Base-by-base conservation (phyloP, 2,888 invertebrate species). In the Hydrotaea cyrtoneurina region DNA sequence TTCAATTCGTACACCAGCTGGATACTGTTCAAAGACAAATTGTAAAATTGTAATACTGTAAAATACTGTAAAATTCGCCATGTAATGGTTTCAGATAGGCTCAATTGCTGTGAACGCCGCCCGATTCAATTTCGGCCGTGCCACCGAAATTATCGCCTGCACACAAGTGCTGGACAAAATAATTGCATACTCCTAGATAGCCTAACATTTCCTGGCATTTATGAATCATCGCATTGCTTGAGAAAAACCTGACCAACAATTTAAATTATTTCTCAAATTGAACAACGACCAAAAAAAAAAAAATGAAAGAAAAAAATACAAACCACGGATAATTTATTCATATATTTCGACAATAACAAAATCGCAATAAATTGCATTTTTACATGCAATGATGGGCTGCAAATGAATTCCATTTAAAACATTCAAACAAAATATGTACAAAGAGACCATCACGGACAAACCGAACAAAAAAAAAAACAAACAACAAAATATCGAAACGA, bases 341-440 rank as follows among this genome's bases (percentile, higher is more conserved):
- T 64, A 75, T 26, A 64, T 80, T 73, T 75, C 72, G 73, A 73
- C 50, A 74, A 43, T 75, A 79, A 64, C 64, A 26, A n/a, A 78
- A 80, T 66, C 21, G 72, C 46, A 74, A 71, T 74, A 75, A 86
- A 86, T 86, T 84, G 87, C 83, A 86, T 83, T 85, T 85, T 80
- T 79, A 81, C 87, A 87, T 86, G 87, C 87, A 86, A 86, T 75
- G 77, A 31, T 31, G 31, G 75, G 50, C 72, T 64, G 69, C 19
- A 59, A 74, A 57, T 57, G 64, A 80, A 85, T 79, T 79, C n/a
- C 74, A 71, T 21, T 39, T 69, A 83, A 75, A 57, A 31, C 78
- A 71, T 46, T 17, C 73, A 81, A 75, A 57, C 69, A 39, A 50
- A 73, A 50, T 71, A 17, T 50, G 23, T 15, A 39, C 50, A 78